phyloP scores from a whole-genome alignment of 2,797 vertebrate species.

The Rhynchonycteris naso region DNA sequence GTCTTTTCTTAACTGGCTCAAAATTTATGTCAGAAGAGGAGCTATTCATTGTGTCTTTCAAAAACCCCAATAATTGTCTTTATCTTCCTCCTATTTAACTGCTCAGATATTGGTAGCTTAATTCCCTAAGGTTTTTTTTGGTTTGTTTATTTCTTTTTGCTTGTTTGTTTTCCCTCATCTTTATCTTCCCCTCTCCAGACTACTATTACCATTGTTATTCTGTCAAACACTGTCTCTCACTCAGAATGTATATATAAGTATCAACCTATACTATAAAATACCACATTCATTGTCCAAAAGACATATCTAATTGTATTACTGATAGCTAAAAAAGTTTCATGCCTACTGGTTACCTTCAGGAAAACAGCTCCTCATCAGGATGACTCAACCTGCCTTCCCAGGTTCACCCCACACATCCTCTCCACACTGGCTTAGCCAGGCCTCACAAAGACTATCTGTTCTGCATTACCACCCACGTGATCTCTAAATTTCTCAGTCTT shows the following conservation, averaged over 20 bases:
- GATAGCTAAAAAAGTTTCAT: background rate
- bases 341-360: background rate
- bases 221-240: background rate
- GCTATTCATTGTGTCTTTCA: background rate
- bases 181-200: background rate
- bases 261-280: background rate
- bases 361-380: background rate
- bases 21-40: background rate
- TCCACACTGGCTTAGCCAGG: accelerated
- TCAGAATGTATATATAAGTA: background rate
- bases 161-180: background rate
- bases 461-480: background rate
- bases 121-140: background rate
- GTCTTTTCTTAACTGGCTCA: background rate
- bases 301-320: background rate
- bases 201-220: background rate
- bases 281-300: background rate
- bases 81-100: background rate
- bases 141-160: background rate
- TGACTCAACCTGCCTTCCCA: background rate
- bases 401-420: too few relatives aligned
- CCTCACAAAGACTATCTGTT: background rate
- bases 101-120: background rate
- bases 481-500: background rate
- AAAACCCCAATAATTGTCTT: background rate